These are phyloP conservation scores for Festucalex cinctus DNA, from an alignment of 2,113 vertebrate genomes.

Conservation along the genomic window DNA sequence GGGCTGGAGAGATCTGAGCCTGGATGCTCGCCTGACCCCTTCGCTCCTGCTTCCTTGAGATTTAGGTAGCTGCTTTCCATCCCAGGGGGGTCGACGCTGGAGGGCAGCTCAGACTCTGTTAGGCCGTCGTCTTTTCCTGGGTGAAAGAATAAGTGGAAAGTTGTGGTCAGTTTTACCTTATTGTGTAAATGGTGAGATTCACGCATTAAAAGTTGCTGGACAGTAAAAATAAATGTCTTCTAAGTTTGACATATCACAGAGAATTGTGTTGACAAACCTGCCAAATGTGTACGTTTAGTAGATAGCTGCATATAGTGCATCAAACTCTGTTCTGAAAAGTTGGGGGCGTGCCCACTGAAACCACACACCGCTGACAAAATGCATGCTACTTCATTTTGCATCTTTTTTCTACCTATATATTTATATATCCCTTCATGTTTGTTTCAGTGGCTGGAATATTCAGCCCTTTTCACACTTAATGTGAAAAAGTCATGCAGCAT, in stretches of 20 bases:
- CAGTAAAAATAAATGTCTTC: not conserved
- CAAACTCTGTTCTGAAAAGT: no score
- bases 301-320: no score
- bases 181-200: not conserved
- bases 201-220: not conserved
- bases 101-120: conserved; percentile 81
- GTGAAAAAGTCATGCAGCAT: no score
- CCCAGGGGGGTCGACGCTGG: conserved; percentile 77
- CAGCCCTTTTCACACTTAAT: no score
- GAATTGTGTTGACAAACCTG: no score
- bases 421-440: no score
- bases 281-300: no score
- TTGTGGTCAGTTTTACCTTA: not conserved
- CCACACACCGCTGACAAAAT: no score
- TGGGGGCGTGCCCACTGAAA: no score
- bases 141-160: not conserved
- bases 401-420: no score
- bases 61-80: conserved; percentile 94
- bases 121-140: conserved; percentile 85
- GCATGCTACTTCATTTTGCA: no score
- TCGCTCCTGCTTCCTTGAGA: conserved; percentile 82
- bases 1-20: conserved; percentile 81
- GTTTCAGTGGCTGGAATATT: no score
- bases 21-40: conserved; percentile 78
- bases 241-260: not conserved